Base-by-base conservation (phyloP, 2,113 vertebrate genomes). In the Entelurus aequoreus region DNA sequence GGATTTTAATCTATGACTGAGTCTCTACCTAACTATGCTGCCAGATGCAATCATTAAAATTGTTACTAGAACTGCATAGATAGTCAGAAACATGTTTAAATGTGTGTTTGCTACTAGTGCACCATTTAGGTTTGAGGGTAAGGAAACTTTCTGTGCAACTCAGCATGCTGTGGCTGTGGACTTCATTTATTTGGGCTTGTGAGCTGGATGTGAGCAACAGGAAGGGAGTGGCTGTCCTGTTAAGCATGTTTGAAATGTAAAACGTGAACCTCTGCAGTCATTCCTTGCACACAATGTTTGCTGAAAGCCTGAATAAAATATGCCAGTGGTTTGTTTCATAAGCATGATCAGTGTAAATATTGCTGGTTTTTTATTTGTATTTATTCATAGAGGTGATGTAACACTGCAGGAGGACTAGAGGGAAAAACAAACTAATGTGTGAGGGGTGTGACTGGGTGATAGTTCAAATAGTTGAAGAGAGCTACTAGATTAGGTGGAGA, bases 1-100 rank as follows among this genome's bases (percentile, higher is more conserved):
- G 69, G 44, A 67, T 60, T 75, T 46, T 46, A 49, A 77, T 77
- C 51, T 67, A 59, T 81, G 74, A 76, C 74, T 76, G 55, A 77
- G 36, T 8, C 46, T 63, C 55, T 63, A 28, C 28, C 28, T 28
- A 28, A 70, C 71, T 49, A 56, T 44, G 57, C 68, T 77, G 71
- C 65, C 68, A 59, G 66, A 50, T 48, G 19, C 52, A 46, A 61
- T 51, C 50, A 68, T 67, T 28, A 28, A 1, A 28, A 28, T 28
- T 28, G 28, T 28, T 72, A 56, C 47, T 16, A 11, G 48, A 60
- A 51, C 56, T 13, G n/a, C 11, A 5, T 16, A 65, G 19, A 47
- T 48, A 6, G 28, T 28, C 28, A 28, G 10, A 3, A 62, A 19
- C 9, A 10, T 40, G 19, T 14, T 72, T 16, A 21, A 15, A n/a